These are phyloP conservation scores for Aporophyla lueneburgensis DNA, from an alignment of 2,888 invertebrate species.

Conservation along the genomic window DNA sequence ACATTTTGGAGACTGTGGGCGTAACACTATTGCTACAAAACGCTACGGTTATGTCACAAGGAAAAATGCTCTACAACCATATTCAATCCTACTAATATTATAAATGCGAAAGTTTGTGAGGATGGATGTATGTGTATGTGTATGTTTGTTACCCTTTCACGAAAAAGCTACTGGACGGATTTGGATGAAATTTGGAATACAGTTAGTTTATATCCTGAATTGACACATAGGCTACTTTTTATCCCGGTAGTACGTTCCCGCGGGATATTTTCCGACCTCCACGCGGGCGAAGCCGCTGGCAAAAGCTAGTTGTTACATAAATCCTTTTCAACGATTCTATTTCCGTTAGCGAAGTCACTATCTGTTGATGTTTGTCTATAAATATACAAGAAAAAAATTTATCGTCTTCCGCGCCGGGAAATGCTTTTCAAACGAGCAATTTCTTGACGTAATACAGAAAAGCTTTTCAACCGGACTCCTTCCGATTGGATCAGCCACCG, in stretches of 20 bases:
- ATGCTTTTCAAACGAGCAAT: conserved; percentile 43
- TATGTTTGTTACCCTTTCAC: no score
- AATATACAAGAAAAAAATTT: conserved; percentile 37
- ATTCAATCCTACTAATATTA: conserved; percentile 32
- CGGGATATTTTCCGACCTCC: no score
- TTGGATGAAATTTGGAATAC: no score
- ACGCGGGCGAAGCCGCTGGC: no score
- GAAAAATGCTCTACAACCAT: conserved; percentile 21
- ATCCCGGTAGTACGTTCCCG: no score
- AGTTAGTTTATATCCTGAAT: no score
- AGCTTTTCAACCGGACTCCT: conserved; percentile 1
- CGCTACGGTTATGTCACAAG: conserved; percentile 15
- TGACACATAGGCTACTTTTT: no score
- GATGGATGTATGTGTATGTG: no score
- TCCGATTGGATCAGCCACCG: neutral
- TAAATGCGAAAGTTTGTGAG: no score
- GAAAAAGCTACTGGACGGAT: no score
- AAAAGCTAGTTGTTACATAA: no score
- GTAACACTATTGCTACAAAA: conserved; percentile 5
- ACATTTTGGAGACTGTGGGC: neutral
- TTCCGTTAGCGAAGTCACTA: conserved; percentile 33
- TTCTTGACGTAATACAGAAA: conserved; percentile 21
- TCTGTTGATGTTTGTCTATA: conserved; percentile 43
- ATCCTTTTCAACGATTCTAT: conserved; percentile 35
- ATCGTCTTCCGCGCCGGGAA: conserved; percentile 40